Conservation (phyloP, 2,113 vertebrate species). For the Mustela lutreola region DNA sequence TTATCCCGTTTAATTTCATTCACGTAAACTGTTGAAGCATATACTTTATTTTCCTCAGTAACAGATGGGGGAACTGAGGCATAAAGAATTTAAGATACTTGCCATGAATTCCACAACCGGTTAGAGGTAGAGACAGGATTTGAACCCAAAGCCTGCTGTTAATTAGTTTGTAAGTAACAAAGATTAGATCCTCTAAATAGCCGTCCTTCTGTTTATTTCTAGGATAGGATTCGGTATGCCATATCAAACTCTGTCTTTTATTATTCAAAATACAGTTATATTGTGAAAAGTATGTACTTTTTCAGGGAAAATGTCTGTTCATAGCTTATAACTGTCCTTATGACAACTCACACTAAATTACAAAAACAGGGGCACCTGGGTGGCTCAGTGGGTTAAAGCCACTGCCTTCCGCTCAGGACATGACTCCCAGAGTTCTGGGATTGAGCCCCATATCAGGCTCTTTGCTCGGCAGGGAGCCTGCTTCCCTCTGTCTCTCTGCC, state of each 20-base stretch:
- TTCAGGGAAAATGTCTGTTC: conserved; percentile 3
- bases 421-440: no score
- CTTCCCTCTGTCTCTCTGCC: no score
- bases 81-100: background rate
- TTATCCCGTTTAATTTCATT: background rate
- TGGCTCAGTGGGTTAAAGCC: no score
- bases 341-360: conserved; percentile 11
- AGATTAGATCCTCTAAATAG: background rate
- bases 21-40: background rate
- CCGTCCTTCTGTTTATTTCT: background rate
- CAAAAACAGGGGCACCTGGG: background rate
- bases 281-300: background rate
- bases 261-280: conserved; percentile 27
- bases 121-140: background rate
- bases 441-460: no score
- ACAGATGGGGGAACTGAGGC: background rate
- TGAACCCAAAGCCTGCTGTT: background rate
- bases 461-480: no score
- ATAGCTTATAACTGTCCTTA: background rate
- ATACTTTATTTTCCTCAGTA: background rate
- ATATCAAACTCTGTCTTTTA: background rate
- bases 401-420: no score
- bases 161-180: background rate
- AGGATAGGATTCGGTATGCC: background rate
- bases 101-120: background rate